Conservation (phyloP, 2,113 vertebrate species). For the Spermophilus dauricus region DNA sequence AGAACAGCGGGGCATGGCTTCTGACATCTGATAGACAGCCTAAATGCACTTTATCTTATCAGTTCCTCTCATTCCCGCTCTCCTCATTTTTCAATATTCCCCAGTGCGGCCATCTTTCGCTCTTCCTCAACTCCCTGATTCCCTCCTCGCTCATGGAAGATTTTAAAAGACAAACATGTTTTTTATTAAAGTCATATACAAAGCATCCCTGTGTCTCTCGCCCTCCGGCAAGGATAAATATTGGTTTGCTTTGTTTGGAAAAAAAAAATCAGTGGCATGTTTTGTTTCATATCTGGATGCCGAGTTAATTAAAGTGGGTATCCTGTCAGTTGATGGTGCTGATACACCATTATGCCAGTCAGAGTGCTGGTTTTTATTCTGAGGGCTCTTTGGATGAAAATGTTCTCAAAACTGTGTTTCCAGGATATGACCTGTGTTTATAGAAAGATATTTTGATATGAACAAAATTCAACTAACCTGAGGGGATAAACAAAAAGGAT, state of each 20-base stretch:
- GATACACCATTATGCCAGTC: neutral
- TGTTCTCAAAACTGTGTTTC: constrained; percentile 11
- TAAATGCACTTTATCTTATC: constrained; percentile 72
- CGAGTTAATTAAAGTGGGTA: constrained; percentile 71
- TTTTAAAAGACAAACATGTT: constrained; percentile 79
- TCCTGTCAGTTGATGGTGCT: constrained; percentile 22
- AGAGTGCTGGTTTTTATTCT: neutral
- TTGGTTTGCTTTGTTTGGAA: constrained; percentile 66
- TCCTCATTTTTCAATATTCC: constrained; percentile 69
- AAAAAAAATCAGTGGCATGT: constrained; percentile 7
- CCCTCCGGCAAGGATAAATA: constrained; percentile 63
- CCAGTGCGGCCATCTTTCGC: constrained; percentile 50
- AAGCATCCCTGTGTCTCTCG: constrained; percentile 72
- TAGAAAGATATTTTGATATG: neutral
- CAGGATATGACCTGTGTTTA: neutral
- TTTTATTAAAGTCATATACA: constrained; percentile 84
- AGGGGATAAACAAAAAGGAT: constrained; percentile 14
- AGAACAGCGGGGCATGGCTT: constrained; percentile 55
- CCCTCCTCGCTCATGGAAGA: constrained; percentile 71
- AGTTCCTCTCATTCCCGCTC: neutral
- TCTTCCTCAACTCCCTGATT: constrained; percentile 68
- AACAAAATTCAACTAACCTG: constrained; percentile 20
- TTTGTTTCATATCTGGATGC: constrained; percentile 36
- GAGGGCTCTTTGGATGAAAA: neutral
- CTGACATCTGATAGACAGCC: constrained; percentile 72